Conservation (phyloP, 2,113 vertebrate species). For the Arenaria interpres region DNA sequence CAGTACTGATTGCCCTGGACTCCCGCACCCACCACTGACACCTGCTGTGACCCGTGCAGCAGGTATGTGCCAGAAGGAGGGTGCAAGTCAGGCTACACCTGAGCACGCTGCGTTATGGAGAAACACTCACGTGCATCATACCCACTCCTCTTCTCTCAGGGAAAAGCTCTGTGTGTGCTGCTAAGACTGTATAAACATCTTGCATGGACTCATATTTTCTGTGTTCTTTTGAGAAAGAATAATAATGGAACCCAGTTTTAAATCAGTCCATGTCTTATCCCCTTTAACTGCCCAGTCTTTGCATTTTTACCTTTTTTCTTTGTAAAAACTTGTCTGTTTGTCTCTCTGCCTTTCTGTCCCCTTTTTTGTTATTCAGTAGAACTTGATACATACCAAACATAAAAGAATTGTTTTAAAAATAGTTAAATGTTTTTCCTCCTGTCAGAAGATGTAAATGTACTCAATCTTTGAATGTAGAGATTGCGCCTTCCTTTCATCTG, state of each 20-base stretch:
- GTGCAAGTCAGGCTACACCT: neutral
- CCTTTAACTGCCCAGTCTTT: neutral
- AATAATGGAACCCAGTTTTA: neutral
- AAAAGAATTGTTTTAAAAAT: neutral
- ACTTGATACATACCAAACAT: neutral
- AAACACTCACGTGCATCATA: neutral
- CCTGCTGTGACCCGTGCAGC: neutral
- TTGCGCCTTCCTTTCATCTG: neutral
- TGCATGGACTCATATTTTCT: neutral
- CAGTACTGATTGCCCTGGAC: neutral
- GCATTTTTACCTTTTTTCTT: neutral
- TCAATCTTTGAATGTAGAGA: neutral
- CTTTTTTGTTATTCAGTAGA: neutral
- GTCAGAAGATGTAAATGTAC: neutral
- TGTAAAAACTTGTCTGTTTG: neutral
- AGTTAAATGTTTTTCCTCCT: neutral
- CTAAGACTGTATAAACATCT: neutral
- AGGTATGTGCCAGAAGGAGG: neutral
- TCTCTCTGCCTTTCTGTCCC: neutral
- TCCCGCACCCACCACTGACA: accelerated
- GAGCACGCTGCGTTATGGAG: neutral
- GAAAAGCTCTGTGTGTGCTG: neutral
- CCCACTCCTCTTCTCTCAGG: neutral
- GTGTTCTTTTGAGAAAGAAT: neutral
- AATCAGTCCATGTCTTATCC: neutral